Evolutionary conservation across 2,797 vertebrate species (phyloP), one percentile per base, ranked within the genome.

Genomic region (Lepilemur septentrionalis): DNA sequence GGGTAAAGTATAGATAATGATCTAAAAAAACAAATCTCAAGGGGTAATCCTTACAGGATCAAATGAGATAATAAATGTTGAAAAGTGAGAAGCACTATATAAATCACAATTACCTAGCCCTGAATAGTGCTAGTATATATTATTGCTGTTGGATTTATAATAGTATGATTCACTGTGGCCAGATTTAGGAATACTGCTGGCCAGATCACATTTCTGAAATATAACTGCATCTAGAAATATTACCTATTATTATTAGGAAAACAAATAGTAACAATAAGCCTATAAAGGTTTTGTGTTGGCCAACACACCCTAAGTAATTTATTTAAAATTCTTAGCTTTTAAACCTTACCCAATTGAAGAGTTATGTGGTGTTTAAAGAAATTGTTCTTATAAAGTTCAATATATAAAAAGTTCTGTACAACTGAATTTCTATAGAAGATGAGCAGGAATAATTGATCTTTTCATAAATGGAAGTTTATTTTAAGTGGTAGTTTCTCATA

Each of bases 401-500:
- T 55, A 73, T 73, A 87, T 52, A 4, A 61, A 61, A 87, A 30
- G 4, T 35, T 85, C 91, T 94, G 32, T 38, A 70, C 38, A 67
- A 30, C 15, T 67, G 46, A 28, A 18, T 82, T 89, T 70, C 52
- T 76, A 43, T 63, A 92, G 23, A 89, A 82, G 20, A 52, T 52
- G 9, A 7, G 5, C 22, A 41, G 18, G 8, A 18, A 48, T 70
- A 67, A 61, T 55, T 43, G 65, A 20, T 35, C 14, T 67, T 89
- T 89, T 87, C 41, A 59, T 57, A 91, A 69, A 87, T 80, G 89
- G 43, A 84, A 69, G 46, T 81, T 86, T 63, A 72, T 67, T 92
- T 92, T 82, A 83, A 73, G 48, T 63, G 20, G 7, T 88, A 65
- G 23, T 78, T 30, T 82, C 13, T 57, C 41, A 83, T 25, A 35